A percentile compares a stretch with the other conserved stretches of the same genome.
phyloP scores from a whole-genome alignment of 2,113 vertebrate genomes.

The Sitta europaea region DNA sequence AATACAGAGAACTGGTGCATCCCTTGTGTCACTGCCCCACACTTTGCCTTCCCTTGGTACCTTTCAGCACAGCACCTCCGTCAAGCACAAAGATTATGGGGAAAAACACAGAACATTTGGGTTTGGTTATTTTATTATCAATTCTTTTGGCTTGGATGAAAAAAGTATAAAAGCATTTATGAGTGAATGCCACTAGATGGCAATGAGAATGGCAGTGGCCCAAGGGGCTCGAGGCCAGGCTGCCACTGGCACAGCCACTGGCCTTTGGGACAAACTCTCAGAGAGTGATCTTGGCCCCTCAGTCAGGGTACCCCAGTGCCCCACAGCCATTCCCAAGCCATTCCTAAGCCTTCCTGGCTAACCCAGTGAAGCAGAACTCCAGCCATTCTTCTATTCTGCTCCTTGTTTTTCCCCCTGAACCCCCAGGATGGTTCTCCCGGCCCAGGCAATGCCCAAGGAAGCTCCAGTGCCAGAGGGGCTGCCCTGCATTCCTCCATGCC shows the following conservation, averaged over 20 bases:
- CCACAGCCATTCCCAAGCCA: fast-evolving
- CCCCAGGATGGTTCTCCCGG: neutral
- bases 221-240: neutral
- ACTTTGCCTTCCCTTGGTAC: neutral
- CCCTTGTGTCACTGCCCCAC: neutral
- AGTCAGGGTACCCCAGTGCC: fast-evolving
- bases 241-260: neutral
- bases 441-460: neutral
- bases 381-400: neutral
- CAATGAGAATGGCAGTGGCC: neutral
- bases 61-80: fast-evolving
- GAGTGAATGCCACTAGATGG: neutral
- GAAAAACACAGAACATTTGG: neutral
- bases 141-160: neutral
- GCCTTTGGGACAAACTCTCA: neutral
- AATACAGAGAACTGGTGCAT: neutral
- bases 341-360: neutral
- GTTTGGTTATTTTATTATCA: neutral
- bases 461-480: neutral
- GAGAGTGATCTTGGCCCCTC: neutral
- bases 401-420: neutral
- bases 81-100: fast-evolving
- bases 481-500: neutral
- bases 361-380: fast-evolving
- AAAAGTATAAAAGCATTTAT: neutral